These are phyloP conservation scores for Alectoris magna DNA, from an alignment of 2,797 vertebrate genomes.

Conservation along the genomic window DNA sequence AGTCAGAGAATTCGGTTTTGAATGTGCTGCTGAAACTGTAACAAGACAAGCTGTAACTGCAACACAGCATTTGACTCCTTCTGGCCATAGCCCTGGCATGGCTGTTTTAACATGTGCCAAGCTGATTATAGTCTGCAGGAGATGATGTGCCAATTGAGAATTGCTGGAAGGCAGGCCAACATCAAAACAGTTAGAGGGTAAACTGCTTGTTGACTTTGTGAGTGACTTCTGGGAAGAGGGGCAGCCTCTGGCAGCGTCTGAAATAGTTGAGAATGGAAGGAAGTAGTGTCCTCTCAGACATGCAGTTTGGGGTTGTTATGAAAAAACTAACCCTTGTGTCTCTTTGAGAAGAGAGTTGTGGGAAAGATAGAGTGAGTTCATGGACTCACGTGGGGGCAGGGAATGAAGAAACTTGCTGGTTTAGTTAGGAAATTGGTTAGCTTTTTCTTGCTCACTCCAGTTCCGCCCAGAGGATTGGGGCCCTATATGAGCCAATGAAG, in stretches of 20 bases:
- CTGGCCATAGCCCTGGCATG: slow-evolving; percentile 60
- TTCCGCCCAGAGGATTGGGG: neutral
- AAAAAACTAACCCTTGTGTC: slow-evolving; percentile 42
- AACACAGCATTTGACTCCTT: slow-evolving; percentile 60
- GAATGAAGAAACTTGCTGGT: slow-evolving; percentile 50
- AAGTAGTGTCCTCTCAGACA: slow-evolving; percentile 51
- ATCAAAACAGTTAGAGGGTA: slow-evolving; percentile 69
- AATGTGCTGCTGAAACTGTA: slow-evolving; percentile 45
- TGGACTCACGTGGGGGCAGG: neutral
- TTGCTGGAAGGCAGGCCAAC: slow-evolving; percentile 69
- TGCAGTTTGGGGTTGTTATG: slow-evolving; percentile 37
- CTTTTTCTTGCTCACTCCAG: slow-evolving; percentile 33
- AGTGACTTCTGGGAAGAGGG: slow-evolving; percentile 66
- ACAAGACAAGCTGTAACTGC: slow-evolving; percentile 34
- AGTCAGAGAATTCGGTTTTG: slow-evolving; percentile 24
- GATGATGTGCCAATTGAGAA: slow-evolving; percentile 66
- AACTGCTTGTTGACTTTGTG: slow-evolving; percentile 71
- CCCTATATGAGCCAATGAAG: neutral
- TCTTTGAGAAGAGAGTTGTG: slow-evolving; percentile 44
- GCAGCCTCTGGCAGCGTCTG: slow-evolving; percentile 54
- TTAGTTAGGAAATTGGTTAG: slow-evolving; percentile 57
- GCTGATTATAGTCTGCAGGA: slow-evolving; percentile 73
- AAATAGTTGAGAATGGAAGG: slow-evolving; percentile 62
- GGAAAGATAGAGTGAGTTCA: slow-evolving; percentile 24
- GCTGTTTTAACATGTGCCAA: slow-evolving; percentile 69